phyloP scores from a whole-genome alignment of 2,797 vertebrate genomes.

The Bovichtus diacanthus region DNA sequence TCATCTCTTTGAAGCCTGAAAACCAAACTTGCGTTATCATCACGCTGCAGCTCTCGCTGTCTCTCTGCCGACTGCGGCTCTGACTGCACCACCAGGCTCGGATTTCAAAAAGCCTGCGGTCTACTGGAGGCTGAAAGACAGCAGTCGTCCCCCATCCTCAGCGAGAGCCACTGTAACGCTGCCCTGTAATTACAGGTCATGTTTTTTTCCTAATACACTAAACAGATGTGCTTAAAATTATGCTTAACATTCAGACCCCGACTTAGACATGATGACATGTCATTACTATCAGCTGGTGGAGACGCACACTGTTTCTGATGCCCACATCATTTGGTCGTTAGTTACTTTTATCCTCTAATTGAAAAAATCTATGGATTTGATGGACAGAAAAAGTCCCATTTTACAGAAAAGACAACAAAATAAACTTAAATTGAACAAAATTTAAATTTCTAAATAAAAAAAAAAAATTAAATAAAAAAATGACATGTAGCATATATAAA shows the following conservation, averaged over 20 bases:
- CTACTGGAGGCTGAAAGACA: conserved; percentile 65
- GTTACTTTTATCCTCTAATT: not conserved
- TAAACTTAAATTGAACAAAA: not conserved
- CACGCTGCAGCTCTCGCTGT: conserved; percentile 49
- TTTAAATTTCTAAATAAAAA: not conserved
- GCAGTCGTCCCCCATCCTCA: conserved; percentile 55
- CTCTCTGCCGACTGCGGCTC: conserved; percentile 47
- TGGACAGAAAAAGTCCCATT: not conserved
- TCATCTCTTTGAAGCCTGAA: conserved; percentile 48
- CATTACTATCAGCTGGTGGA: conserved; percentile 65
- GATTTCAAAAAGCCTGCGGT: conserved; percentile 79
- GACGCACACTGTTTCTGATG: not conserved
- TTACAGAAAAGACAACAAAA: not conserved
- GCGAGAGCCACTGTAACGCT: conserved; percentile 63
- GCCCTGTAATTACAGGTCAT: conserved; percentile 82
- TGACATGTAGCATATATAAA: not conserved
- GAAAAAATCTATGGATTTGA: not conserved
- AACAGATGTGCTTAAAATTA: conserved; percentile 79
- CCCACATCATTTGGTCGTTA: not conserved
- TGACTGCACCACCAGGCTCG: conserved; percentile 62
- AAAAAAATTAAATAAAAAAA: not conserved
- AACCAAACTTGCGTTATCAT: conserved; percentile 52
- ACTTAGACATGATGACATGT: conserved; percentile 62
- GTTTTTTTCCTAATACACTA: conserved; percentile 80
- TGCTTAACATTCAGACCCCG: conserved; percentile 59